Evolutionary conservation across 2,113 vertebrate species (phyloP), one percentile per base, ranked within the genome.

Genomic region (Meriones unguiculatus): DNA sequence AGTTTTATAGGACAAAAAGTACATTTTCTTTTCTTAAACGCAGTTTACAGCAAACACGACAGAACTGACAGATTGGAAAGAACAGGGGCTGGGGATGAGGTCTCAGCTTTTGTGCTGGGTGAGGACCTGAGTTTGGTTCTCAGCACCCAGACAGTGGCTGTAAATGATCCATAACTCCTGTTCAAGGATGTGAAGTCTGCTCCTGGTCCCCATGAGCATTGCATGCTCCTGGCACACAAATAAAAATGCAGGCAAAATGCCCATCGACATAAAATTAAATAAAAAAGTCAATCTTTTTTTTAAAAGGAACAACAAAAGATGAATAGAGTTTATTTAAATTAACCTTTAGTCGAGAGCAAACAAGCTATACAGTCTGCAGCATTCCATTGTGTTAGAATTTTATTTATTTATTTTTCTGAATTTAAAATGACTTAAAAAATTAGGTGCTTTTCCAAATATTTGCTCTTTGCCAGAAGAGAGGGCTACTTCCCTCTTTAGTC

Each of bases 281-380:
- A 24, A 41, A 38, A 7, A 64, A 84, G 24, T 57, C 59, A 64
- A 84, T 28, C n/a, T 59, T 59, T 59, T 80, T 72, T 25, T 50
- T 50, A 17, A 38, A 65, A 90, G 14, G 52, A 77, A 41, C 46
- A 25, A 67, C 57, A 67, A 90, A 52, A 80, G 32, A 54, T 15
- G 65, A 88, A 67, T 46, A 89, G 22, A 62, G 57, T 93, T 93
- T 95, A 77, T 85, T 88, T 80, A 50, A 89, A 59, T 77, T 82
- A 76, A 54, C 32, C 65, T 91, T 93, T 62, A 70, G 32, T 35
- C 35, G 89, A 14, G 50, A 70, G 92, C 52, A 50, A 76, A 81
- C 78, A 77, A 28, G 17, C 25, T 86, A 30, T 1, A 57, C 11
- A 17, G 11, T 64, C 54, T 32, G 46, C 20, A 57, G 2, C 64